Percentiles rank a stretch among this genome's conserved stretches.
phyloP scores from a whole-genome alignment of 1,140 invertebrate genomes.

The Harpegnathos saltator region DNA sequence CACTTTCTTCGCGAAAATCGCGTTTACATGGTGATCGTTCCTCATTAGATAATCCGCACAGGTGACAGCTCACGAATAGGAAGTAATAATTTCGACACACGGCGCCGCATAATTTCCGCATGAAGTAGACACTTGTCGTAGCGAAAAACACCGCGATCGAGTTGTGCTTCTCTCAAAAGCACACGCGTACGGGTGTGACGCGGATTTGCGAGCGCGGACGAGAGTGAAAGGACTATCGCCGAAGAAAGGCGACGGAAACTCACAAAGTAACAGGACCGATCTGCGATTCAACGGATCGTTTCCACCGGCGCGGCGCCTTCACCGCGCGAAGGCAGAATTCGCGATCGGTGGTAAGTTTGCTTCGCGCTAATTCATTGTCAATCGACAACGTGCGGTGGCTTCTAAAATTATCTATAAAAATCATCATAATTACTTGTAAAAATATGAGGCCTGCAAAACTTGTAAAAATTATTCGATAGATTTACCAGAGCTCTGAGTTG shows the following conservation, averaged over 20 bases:
- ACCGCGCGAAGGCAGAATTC: not conserved
- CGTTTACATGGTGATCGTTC: not conserved
- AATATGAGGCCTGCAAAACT: too few species aligned
- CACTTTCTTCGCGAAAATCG: not conserved
- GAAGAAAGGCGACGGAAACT: slow-evolving; percentile 31
- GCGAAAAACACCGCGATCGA: slow-evolving; percentile 56
- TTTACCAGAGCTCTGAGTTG: too few species aligned
- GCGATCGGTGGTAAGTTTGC: not conserved
- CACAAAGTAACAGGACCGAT: slow-evolving; percentile 65
- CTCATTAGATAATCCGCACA: not conserved
- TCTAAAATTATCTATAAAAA: not conserved
- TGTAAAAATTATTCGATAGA: too few species aligned
- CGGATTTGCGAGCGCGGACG: slow-evolving; percentile 27
- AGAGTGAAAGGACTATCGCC: slow-evolving; percentile 69
- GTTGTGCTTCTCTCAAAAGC: slow-evolving; percentile 61
- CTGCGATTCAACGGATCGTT: slow-evolving; percentile 60
- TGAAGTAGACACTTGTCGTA: slow-evolving; percentile 48
- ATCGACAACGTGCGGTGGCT: not conserved
- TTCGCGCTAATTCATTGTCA: not conserved
- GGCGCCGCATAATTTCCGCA: slow-evolving; percentile 69
- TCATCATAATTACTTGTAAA: too few species aligned
- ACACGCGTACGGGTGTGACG: slow-evolving; percentile 56
- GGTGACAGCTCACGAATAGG: not conserved
- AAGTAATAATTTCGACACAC: slow-evolving; percentile 47
- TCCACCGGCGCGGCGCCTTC: not conserved